Evolutionary conservation across 1,140 invertebrate genomes (phyloP).

Genomic region (Metaphire vulgaris): DNA sequence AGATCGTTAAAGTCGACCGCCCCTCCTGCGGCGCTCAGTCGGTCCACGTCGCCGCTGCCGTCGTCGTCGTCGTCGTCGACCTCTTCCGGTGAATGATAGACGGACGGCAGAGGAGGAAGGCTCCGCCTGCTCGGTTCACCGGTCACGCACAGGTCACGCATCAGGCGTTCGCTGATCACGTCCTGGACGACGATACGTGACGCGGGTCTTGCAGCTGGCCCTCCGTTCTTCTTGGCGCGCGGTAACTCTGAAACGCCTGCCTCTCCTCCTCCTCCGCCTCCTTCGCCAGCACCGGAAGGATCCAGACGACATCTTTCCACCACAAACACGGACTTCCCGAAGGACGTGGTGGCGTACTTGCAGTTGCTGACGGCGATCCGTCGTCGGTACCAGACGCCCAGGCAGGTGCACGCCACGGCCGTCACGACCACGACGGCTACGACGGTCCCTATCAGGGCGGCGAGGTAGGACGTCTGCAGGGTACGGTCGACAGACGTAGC

Average conservation of each 20-base stretch:
- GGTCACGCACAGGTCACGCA: neutral
- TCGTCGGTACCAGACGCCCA: neutral
- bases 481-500: too few relatives aligned
- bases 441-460: neutral
- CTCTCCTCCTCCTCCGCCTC: neutral
- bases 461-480: slow-evolving; percentile 1
- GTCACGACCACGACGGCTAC: neutral
- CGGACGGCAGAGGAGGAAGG: too few relatives aligned
- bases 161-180: neutral
- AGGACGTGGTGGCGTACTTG: neutral
- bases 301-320: neutral
- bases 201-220: neutral
- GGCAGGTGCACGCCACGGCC: neutral
- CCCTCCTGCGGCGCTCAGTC: neutral
- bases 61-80: neutral
- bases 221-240: neutral
- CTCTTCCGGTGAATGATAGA: neutral
- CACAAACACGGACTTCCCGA: neutral
- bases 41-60: neutral
- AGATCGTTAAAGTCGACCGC: neutral
- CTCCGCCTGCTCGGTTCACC: too few relatives aligned
- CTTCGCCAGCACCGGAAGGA: neutral
- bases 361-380: neutral
- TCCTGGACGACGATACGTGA: too few relatives aligned
- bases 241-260: neutral